phyloP scores from a whole-genome alignment of 2,113 vertebrate species.

The Zosterops lateralis region DNA sequence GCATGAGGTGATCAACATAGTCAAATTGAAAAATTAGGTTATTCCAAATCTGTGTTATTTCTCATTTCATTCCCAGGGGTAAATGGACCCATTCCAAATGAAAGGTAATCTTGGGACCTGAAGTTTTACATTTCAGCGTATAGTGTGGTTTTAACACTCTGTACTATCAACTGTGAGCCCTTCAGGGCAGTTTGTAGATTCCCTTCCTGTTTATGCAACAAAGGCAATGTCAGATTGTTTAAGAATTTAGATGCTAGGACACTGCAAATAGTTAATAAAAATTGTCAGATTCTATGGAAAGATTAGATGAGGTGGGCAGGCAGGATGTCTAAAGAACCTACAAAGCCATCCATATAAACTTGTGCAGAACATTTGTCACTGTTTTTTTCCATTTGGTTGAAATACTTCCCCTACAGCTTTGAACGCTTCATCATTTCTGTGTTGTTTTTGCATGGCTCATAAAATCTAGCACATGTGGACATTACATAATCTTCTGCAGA shows the following conservation, averaged over 20 bases:
- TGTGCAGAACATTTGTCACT: background rate
- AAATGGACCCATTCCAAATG: conserved; percentile 38
- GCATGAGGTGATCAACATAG: conserved; percentile 43
- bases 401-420: background rate
- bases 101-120: conserved; percentile 57
- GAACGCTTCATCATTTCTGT: background rate
- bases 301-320: background rate
- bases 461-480: background rate
- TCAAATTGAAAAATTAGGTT: conserved; percentile 31
- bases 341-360: background rate
- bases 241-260: background rate
- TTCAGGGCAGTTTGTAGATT: background rate
- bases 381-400: background rate
- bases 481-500: background rate
- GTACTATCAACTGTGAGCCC: background rate
- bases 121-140: background rate
- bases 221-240: background rate
- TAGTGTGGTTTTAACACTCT: background rate
- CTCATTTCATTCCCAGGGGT: background rate
- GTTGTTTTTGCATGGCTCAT: background rate
- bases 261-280: background rate
- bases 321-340: background rate
- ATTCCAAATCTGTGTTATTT: conserved; percentile 14
- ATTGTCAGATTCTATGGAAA: background rate
- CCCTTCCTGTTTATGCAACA: background rate